Evolutionary conservation across 2,888 invertebrate species (phyloP).

Genomic region (Harmothoe impar): DNA sequence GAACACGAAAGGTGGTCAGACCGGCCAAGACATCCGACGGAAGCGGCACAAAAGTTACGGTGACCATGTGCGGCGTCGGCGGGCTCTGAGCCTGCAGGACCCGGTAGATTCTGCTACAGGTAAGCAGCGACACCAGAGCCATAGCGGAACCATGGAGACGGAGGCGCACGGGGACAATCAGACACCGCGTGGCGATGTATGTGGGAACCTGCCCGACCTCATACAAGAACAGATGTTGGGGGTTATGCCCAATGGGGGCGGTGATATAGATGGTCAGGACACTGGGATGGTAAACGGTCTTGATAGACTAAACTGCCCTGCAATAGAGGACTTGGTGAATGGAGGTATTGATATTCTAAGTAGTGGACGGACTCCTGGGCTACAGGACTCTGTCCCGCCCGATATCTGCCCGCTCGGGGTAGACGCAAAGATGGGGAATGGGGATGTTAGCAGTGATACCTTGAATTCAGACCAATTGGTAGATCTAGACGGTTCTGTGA

Average conservation of each 20-base stretch:
- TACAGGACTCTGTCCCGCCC: conserved; percentile 43
- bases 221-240: conserved; percentile 43
- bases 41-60: conserved; percentile 81
- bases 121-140: conserved; percentile 32
- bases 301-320: background rate
- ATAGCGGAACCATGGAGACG: background rate
- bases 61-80: conserved; percentile 16
- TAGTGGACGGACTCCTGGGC: conserved; percentile 47
- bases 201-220: conserved; percentile 4
- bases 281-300: background rate
- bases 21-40: conserved; percentile 70
- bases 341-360: background rate
- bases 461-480: conserved; percentile 41
- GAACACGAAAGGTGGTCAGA: conserved; percentile 66
- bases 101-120: background rate
- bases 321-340: background rate
- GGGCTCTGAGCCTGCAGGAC: conserved; percentile 51
- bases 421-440: background rate
- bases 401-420: conserved; percentile 14
- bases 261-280: background rate
- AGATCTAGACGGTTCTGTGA: conserved; percentile 23
- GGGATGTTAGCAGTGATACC: conserved; percentile 52
- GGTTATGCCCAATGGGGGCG: background rate
- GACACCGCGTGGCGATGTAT: background rate
- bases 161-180: background rate